These are phyloP conservation scores for Columbina picui DNA, from an alignment of 2,113 vertebrate species.

Conservation along the genomic window DNA sequence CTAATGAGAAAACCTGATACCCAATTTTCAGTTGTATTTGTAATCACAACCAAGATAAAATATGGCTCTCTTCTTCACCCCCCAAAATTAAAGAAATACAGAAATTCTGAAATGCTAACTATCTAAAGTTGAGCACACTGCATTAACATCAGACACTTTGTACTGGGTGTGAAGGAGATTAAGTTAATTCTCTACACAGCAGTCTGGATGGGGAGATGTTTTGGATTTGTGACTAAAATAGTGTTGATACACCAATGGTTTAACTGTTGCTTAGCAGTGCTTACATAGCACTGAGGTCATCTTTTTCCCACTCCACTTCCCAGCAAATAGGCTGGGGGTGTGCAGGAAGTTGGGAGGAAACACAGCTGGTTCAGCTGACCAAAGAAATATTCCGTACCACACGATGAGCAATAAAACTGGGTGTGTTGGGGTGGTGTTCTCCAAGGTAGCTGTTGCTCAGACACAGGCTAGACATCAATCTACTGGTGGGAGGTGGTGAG, in stretches of 20 bases:
- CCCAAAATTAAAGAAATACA: background rate
- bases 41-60: background rate
- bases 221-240: background rate
- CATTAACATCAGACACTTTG: background rate
- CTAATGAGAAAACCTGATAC: background rate
- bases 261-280: background rate
- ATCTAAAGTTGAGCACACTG: background rate
- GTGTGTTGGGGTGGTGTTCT: background rate
- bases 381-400: background rate
- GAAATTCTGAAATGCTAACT: background rate
- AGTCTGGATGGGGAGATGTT: fast-evolving
- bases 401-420: background rate
- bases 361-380: background rate
- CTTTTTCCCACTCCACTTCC: background rate
- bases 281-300: background rate
- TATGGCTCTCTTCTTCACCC: background rate
- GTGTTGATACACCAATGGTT: background rate
- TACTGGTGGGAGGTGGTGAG: background rate
- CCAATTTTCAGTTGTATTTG: background rate
- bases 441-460: background rate
- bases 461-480: background rate
- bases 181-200: background rate
- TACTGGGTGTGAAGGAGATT: background rate
- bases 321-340: too few species aligned
- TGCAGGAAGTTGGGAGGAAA: too few species aligned